Conservation (phyloP, 2,797 vertebrate species). For the Florisuga fusca region DNA sequence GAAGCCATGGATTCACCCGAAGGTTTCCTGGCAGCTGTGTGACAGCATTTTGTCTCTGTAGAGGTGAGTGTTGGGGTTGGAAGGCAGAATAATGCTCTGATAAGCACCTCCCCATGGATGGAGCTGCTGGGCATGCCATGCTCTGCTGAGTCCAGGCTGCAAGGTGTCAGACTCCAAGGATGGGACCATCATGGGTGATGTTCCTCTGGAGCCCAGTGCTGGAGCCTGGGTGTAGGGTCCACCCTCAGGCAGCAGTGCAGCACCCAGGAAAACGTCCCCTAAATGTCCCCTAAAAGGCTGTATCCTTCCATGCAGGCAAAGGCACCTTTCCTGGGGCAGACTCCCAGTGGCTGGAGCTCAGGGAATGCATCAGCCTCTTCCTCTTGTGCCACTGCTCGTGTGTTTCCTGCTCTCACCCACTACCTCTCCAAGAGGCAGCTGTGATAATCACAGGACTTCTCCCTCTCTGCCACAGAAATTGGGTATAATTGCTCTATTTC, state of each 20-base stretch:
- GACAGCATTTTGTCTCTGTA: not conserved
- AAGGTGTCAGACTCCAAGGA: too few relatives aligned
- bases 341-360: not conserved
- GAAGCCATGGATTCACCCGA: not conserved
- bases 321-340: not conserved
- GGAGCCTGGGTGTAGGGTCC: fast-evolving
- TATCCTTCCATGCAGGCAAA: fast-evolving
- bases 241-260: not conserved
- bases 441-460: conserved; percentile 44
- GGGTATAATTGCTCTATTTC: conserved; percentile 63
- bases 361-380: not conserved
- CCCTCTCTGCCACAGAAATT: conserved; percentile 38
- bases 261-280: not conserved
- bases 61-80: not conserved
- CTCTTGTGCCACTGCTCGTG: conserved; percentile 19
- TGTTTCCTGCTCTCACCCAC: conserved; percentile 46
- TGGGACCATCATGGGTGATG: not conserved
- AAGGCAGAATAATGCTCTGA: not conserved
- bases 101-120: not conserved
- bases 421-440: conserved; percentile 35
- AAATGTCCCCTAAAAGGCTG: too few relatives aligned
- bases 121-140: not conserved
- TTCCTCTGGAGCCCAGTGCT: not conserved
- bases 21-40: not conserved
- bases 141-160: not conserved